Conservation (phyloP, 2,797 vertebrate species). For the Erpetoichthys calabaricus region DNA sequence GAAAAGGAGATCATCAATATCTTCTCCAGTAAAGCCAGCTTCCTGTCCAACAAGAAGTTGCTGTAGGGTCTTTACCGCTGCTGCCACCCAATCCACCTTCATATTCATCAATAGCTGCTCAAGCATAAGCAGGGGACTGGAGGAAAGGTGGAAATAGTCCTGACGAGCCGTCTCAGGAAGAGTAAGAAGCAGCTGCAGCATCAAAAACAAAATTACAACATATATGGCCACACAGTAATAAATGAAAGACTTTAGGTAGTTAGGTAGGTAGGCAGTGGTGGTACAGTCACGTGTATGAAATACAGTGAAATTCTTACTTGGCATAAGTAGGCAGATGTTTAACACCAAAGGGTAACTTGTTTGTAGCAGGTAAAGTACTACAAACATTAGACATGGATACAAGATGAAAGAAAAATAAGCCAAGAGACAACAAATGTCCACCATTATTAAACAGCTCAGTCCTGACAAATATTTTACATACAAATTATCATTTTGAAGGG, state of each 20-base stretch:
- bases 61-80: conserved; percentile 61
- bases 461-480: no score
- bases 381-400: no score
- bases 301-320: no score
- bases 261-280: conserved; percentile 3
- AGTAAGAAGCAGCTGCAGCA: conserved; percentile 67
- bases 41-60: conserved; percentile 63
- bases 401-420: no score
- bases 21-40: conserved; percentile 52
- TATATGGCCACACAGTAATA: neutral
- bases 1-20: conserved; percentile 73
- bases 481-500: no score
- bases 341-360: no score
- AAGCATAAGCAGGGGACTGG: conserved; percentile 80
- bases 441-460: no score
- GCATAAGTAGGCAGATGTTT: neutral
- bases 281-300: no score
- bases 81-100: conserved; percentile 83
- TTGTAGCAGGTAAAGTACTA: no score
- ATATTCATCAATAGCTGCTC: conserved; percentile 96
- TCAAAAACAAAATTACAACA: neutral
- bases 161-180: conserved; percentile 64
- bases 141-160: conserved; percentile 73
- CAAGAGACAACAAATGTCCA: no score
- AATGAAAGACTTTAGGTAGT: conserved; percentile 12